Percentiles rank a stretch among this genome's conserved stretches.
These are phyloP conservation scores for Gallinago nigripennis DNA, from an alignment of 2,797 vertebrate species.

Conservation along the genomic window DNA sequence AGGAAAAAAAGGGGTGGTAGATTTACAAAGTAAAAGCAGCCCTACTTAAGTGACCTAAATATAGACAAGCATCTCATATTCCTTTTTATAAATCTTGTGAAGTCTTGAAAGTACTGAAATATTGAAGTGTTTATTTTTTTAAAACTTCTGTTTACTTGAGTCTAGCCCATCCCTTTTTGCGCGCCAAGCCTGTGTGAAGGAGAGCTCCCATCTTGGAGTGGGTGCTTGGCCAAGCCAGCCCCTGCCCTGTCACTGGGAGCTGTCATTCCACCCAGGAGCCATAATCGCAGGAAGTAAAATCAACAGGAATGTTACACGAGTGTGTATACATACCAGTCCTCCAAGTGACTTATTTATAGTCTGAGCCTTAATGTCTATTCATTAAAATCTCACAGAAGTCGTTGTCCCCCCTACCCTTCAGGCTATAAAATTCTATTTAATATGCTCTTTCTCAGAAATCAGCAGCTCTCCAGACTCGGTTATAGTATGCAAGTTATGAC, in stretches of 20 bases:
- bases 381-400: conserved; percentile 34
- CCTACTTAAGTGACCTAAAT: not conserved
- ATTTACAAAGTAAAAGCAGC: not conserved
- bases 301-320: not conserved
- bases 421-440: not conserved
- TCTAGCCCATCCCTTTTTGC: not conserved
- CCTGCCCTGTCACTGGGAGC: not conserved
- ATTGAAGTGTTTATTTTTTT: not conserved
- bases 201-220: not conserved
- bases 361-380: not conserved
- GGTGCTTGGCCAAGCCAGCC: not conserved
- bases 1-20: not conserved
- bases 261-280: not conserved
- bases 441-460: not conserved
- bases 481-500: not conserved
- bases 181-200: accelerated
- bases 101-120: not conserved
- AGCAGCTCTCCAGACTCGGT: not conserved
- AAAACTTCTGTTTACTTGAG: not conserved
- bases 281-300: conserved; percentile 19
- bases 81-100: not conserved
- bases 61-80: not conserved
- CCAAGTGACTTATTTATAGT: conserved; percentile 30
- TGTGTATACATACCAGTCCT: not conserved
- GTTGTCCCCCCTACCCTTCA: not conserved